Conservation (phyloP, 2,113 vertebrate species). For the Gymnarchus niloticus region DNA sequence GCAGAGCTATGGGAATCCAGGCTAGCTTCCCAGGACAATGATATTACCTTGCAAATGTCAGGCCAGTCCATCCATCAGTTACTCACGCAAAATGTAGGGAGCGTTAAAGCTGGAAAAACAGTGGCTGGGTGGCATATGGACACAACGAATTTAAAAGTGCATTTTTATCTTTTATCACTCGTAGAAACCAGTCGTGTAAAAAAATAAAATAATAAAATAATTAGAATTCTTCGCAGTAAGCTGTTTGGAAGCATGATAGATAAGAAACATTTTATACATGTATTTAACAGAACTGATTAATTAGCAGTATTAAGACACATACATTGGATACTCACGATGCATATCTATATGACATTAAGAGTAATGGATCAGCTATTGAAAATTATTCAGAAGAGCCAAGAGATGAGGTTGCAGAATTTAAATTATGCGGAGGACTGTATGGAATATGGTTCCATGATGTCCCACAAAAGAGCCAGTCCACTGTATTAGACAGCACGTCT, state of each 20-base stretch:
- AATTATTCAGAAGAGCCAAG: neutral
- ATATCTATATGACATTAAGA: neutral
- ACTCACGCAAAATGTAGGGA: no score
- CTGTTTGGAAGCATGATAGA: neutral
- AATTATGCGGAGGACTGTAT: neutral
- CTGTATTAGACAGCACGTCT: neutral
- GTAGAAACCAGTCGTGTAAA: neutral
- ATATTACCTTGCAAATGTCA: neutral
- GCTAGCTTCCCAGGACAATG: neutral
- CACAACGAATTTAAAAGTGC: neutral
- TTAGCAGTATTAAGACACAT: neutral
- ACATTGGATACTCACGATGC: neutral
- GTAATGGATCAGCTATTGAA: neutral
- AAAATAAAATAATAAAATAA: no score
- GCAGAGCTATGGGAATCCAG: neutral
- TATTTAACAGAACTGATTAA: no score
- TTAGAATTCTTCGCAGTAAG: no score
- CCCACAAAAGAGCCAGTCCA: neutral
- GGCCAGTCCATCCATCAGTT: no score
- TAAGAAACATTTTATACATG: neutral
- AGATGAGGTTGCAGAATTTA: neutral
- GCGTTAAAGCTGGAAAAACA: no score
- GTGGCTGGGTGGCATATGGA: neutral
- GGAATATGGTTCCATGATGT: neutral
- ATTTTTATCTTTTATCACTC: neutral